Evolutionary conservation across 1,140 invertebrate genomes (phyloP).

Genomic region (Sarcophaga bullata): DNA sequence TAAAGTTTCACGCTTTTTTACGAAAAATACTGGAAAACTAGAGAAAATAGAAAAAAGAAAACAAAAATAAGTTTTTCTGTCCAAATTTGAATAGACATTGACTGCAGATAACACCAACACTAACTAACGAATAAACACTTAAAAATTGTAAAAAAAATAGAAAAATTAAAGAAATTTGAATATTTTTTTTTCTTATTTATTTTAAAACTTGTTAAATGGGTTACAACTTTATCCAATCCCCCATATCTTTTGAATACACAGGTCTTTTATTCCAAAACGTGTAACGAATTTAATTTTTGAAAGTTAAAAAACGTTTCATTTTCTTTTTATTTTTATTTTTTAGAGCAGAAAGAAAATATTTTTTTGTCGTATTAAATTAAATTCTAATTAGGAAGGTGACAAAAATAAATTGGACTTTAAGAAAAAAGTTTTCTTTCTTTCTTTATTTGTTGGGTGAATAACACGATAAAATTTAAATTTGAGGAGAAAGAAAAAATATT

Average conservation of each 20-base stretch:
- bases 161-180: not conserved
- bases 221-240: conserved; percentile 7
- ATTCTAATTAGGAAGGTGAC: too few relatives aligned
- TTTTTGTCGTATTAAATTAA: too few relatives aligned
- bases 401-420: too few relatives aligned
- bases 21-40: not conserved
- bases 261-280: not conserved
- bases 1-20: conserved; percentile 15
- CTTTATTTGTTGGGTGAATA: too few relatives aligned
- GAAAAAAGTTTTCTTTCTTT: too few relatives aligned
- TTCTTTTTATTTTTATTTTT: too few relatives aligned
- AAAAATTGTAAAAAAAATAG: too few relatives aligned
- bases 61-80: not conserved
- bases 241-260: not conserved
- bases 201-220: conserved; percentile 16
- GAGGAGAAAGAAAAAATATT: too few relatives aligned
- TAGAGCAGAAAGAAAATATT: too few relatives aligned
- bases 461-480: too few relatives aligned
- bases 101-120: not conserved
- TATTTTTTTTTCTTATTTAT: conserved; percentile 14
- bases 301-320: too few relatives aligned
- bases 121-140: not conserved
- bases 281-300: too few relatives aligned
- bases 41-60: not conserved
- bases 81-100: not conserved